Base-by-base conservation (phyloP, 1,140 invertebrate genomes). In the Drosophila gunungcola region DNA sequence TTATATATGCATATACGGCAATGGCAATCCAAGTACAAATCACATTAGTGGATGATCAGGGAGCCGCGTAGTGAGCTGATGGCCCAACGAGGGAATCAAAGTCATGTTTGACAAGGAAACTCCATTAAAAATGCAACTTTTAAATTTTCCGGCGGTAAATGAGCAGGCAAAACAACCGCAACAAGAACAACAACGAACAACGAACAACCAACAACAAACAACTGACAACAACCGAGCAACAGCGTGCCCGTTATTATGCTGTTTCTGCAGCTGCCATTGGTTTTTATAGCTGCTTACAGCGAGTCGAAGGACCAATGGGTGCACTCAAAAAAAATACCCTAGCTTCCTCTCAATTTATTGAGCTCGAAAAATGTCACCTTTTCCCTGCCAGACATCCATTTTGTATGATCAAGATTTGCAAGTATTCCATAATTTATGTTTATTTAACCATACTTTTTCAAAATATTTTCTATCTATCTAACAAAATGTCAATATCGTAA, bases 81-180 rank as follows among this genome's bases (percentile, higher is more conserved):
- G 43, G 70, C 52, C 61, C 64, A 78, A 49, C 68, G 64, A 55
- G 78, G 82, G 63, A 79, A 58, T 72, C 70, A 78, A 78, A 73
- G 68, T 72, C 56, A 56, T 77, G 75, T 73, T 79, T 88, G 83
- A 86, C 82, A 86, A 73, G 65, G 67, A 88, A 86, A 86, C 80
- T 86, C 83, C 82, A 86, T 86, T 86, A 86, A 88, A 86, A 88
- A 88, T 86, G 80, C 77, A 88, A 88, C 75, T 82, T 86, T 88
- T 65, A 79, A 88, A 78, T 82, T 68, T 81, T 81, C 29, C 54
- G 12, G 34, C 29, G 45, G 32, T 51, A 61, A 74, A 84, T 49
- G 61, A 51, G 56, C 39, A 57, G 67, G 12, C 39, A 3, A 11
- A 39, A 9, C 48, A 73, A 45, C 67, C 45, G 61, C 11, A 69